Conservation (phyloP, 2,797 vertebrate genomes). For the Acestrorhynchus altus region DNA sequence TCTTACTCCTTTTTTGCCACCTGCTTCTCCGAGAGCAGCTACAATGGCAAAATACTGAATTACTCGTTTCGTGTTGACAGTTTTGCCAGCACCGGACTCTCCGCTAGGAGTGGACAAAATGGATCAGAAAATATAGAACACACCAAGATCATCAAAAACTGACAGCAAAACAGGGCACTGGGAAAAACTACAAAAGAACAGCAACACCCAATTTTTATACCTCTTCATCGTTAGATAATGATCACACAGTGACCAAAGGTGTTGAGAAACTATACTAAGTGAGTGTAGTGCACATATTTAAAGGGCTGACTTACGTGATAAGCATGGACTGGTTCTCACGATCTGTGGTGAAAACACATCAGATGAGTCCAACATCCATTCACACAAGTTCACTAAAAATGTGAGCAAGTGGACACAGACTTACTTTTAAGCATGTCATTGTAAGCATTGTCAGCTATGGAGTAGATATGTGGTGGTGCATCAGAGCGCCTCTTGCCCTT, state of each 20-base stretch:
- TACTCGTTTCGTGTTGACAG: conserved; percentile 97
- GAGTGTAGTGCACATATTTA: conserved; percentile 5
- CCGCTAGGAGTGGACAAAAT: conserved; percentile 80
- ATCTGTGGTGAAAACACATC: conserved; percentile 76
- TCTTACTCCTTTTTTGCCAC: conserved; percentile 91
- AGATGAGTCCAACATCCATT: not conserved
- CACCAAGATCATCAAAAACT: conserved; percentile 28
- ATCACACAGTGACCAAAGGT: not conserved
- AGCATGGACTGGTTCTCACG: conserved; percentile 97
- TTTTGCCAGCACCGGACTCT: conserved; percentile 96
- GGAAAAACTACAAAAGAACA: conserved; percentile 33
- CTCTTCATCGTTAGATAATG: conserved; percentile 30
- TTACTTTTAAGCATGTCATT: conserved; percentile 89
- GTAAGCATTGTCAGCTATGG: conserved; percentile 90
- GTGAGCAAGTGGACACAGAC: not conserved
- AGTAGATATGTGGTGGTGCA: conserved; percentile 88
- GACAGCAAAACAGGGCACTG: conserved; percentile 12
- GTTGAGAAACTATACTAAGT: not conserved
- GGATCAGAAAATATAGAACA: conserved; percentile 37
- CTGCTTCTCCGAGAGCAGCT: conserved; percentile 89
- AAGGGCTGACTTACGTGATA: conserved; percentile 89
- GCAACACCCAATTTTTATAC: conserved; percentile 32
- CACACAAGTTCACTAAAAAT: not conserved
- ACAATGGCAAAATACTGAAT: conserved; percentile 97
- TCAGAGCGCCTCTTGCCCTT: conserved; percentile 88